phyloP scores from a whole-genome alignment of 1,140 invertebrate species.

The Platorchestia sp. region DNA sequence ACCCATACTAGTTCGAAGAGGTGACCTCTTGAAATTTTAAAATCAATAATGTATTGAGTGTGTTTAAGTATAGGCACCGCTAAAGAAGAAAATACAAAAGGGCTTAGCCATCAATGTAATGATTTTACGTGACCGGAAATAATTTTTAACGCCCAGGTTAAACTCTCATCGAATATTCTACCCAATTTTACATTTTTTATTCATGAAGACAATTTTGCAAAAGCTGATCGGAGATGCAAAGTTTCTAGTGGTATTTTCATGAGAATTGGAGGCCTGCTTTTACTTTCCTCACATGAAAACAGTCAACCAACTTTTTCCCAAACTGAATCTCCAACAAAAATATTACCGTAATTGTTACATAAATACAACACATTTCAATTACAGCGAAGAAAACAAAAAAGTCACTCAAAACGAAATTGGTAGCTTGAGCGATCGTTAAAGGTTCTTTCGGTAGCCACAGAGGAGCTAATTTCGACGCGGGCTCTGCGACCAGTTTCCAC shows the following conservation, averaged over 20 bases:
- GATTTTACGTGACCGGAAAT: neutral
- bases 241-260: neutral
- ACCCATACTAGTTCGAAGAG: too few relatives aligned
- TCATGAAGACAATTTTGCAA: too few relatives aligned
- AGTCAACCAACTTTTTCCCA: neutral
- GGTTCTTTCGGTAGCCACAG: too few relatives aligned
- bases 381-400: neutral
- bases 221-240: too few relatives aligned
- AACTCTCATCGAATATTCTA: neutral
- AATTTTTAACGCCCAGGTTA: neutral
- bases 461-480: neutral
- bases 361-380: neutral
- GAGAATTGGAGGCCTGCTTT: neutral
- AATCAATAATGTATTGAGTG: too few relatives aligned
- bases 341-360: neutral
- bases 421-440: neutral
- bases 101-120: too few relatives aligned
- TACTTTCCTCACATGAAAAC: neutral
- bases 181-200: neutral
- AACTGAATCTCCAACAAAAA: neutral
- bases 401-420: neutral
- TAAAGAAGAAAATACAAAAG: too few relatives aligned
- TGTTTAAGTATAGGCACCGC: too few relatives aligned
- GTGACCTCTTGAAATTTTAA: too few relatives aligned
- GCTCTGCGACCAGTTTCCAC: neutral